These are phyloP conservation scores for Theristicus caerulescens DNA, from an alignment of 2,113 vertebrate species.

Conservation along the genomic window DNA sequence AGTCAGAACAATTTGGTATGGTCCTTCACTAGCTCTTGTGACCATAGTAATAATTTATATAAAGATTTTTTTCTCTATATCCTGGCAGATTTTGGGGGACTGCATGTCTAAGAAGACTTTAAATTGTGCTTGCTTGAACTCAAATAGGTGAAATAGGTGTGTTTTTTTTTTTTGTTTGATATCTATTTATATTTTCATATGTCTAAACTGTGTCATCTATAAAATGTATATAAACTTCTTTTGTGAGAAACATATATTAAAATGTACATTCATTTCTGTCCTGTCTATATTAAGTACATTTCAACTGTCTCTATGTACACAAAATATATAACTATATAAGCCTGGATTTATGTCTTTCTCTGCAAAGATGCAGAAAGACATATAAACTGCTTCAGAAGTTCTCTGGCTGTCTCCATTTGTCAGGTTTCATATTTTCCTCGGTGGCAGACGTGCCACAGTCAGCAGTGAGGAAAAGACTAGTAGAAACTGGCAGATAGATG, in stretches of 20 bases:
- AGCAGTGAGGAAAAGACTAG: background rate
- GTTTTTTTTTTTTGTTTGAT: background rate
- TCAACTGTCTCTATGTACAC: background rate
- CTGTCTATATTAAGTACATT: background rate
- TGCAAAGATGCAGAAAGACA: background rate
- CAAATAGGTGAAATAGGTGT: background rate
- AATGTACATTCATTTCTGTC: background rate
- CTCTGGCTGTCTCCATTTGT: background rate
- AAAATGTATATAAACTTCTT: background rate
- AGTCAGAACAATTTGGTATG: background rate
- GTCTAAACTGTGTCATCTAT: background rate
- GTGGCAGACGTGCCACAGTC: background rate
- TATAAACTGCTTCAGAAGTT: background rate
- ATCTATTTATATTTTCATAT: background rate
- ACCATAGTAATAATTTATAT: background rate
- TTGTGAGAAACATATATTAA: background rate
- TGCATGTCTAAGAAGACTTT: background rate
- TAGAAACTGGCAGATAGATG: background rate
- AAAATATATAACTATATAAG: background rate
- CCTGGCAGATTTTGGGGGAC: background rate
- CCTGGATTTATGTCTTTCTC: background rate
- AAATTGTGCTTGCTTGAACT: constrained; percentile 35
- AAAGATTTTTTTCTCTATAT: background rate
- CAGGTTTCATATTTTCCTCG: background rate
- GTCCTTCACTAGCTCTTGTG: background rate